Evolutionary conservation across 2,888 invertebrate species (phyloP).

Genomic region (Dicroscelio sp.): DNA sequence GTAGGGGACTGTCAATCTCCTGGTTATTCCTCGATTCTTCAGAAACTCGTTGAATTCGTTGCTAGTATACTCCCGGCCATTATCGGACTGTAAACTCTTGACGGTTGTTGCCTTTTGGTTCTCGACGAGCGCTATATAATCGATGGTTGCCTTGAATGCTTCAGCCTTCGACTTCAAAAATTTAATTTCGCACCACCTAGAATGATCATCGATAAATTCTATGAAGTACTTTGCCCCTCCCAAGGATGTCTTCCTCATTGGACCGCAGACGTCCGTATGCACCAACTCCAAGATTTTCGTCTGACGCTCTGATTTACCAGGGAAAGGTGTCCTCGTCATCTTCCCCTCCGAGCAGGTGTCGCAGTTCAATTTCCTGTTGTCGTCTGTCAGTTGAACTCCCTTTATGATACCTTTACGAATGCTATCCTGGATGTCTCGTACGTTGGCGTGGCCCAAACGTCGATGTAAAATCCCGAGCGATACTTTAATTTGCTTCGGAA

Average conservation of each 20-base stretch:
- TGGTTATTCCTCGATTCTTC: background rate
- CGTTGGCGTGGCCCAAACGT: constrained; percentile 51
- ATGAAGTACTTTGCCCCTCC: background rate
- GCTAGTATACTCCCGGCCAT: constrained; percentile 21
- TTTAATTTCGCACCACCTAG: constrained; percentile 19
- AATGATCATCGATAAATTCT: constrained; percentile 30
- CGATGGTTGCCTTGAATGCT: background rate
- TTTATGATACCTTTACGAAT: constrained; percentile 21
- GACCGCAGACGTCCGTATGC: constrained; percentile 37
- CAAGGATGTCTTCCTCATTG: background rate
- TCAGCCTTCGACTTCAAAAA: constrained; percentile 20
- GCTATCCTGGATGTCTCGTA: constrained; percentile 13
- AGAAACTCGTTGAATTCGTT: constrained; percentile 10
- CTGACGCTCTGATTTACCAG: background rate
- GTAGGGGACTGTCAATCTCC: background rate
- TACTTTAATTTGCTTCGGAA: background rate
- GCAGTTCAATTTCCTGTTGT: background rate
- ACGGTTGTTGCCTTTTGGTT: constrained; percentile 54
- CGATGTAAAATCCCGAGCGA: constrained; percentile 4
- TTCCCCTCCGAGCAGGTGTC: constrained; percentile 15
- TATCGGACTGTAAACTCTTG: constrained; percentile 73
- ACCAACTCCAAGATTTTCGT: constrained; percentile 13
- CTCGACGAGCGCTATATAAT: constrained; percentile 3
- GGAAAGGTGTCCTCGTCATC: constrained; percentile 34
- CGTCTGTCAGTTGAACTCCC: constrained; percentile 8